Evolutionary conservation across 2,797 vertebrate species (phyloP), one percentile per base, ranked within the genome.

Genomic region (Rachycentron canadum): DNA sequence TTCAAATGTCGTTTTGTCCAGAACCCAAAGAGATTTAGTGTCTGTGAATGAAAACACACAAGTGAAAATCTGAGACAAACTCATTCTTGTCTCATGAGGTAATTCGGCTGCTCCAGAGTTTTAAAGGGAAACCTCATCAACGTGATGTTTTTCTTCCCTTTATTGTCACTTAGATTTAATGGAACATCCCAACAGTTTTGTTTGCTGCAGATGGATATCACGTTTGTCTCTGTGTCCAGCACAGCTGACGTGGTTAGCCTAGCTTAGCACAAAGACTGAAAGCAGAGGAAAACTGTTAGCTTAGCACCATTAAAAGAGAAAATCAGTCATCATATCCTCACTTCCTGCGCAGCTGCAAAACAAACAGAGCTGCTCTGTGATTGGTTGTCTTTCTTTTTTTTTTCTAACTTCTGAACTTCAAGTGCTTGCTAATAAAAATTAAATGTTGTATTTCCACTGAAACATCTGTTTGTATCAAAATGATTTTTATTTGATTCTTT

Each of bases 301-400:
- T 25, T 14, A 16, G 55, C 52, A 13, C 36, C 23, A 40, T 40
- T 8, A 10, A 36, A 8, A 49, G 12, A 23, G 4, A n/a, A n/a
- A 5, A 61, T n/a, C n/a, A n/a, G n/a, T n/a, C n/a, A n/a, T n/a
- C n/a, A n/a, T n/a, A n/a, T n/a, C n/a, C 49, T 34, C 56, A 76
- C 69, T 55, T 65, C 7, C 45, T 40, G 34, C 34, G n/a, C 52
- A 69, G 65, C 38, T 59, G 32, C 60, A 60, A 61, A 81, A 76
- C 55, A 71, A n/a, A 49, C 40, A 63, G 38, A 64, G 25, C 63
- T 59, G 45, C 52, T 73, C 74, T 68, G 57, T 67, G 63, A 62
- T 71, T 76, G 28, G 5, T 53, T 60, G 36, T 34, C 52, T 52
- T 32, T 28, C 16, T 17, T 32, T 40, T 1, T 55, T 57, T 60